These are phyloP conservation scores for Drosophila siamana DNA, from an alignment of 2,888 invertebrate species.

Conservation along the genomic window DNA sequence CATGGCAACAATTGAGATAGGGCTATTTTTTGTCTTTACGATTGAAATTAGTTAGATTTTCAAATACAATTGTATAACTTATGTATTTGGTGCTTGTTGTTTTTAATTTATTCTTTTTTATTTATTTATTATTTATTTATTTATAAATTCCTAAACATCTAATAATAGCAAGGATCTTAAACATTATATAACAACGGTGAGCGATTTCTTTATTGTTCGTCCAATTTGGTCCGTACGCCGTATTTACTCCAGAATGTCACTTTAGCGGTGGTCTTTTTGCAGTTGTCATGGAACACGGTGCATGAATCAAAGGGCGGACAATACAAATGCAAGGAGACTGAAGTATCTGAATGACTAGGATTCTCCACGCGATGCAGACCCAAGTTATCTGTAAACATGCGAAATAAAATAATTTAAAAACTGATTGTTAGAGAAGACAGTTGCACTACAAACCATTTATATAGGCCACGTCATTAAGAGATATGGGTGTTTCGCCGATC, in stretches of 20 bases:
- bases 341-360: constrained; percentile 93
- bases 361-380: constrained; percentile 99
- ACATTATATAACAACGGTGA: constrained; percentile 58
- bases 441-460: constrained; percentile 92
- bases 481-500: constrained; percentile 88
- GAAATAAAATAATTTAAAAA: constrained; percentile 57
- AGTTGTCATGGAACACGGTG: constrained; percentile 95
- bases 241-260: constrained; percentile 98
- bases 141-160: constrained; percentile 49
- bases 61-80: constrained; percentile 11
- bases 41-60: constrained; percentile 5
- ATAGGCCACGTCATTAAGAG: constrained; percentile 94
- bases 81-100: constrained; percentile 4
- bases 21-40: constrained; percentile 8
- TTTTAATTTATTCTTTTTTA: constrained; percentile 7
- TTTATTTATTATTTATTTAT: constrained; percentile 24
- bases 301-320: constrained; percentile 96
- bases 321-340: constrained; percentile 97
- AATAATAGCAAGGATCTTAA: constrained; percentile 54
- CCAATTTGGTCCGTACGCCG: constrained; percentile 87
- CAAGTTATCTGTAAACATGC: constrained; percentile 92
- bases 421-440: no score
- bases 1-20: constrained; percentile 35
- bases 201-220: constrained; percentile 55
- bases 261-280: constrained; percentile 89